These are phyloP conservation scores for Falco punctatus DNA, from an alignment of 2,113 vertebrate genomes.

Conservation along the genomic window DNA sequence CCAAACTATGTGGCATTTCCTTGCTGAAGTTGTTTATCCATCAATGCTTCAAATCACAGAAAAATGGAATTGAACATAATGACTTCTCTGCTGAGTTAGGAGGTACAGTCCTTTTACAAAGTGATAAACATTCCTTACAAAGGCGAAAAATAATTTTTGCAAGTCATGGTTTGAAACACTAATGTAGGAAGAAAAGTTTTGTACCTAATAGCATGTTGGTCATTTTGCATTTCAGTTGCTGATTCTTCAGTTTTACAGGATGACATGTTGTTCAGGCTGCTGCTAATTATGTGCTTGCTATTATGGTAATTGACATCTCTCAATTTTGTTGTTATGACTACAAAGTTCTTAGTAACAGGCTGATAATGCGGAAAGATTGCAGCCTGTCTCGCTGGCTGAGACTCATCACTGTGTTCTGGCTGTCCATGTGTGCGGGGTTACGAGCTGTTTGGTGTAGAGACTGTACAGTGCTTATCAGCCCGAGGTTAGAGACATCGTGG, in stretches of 20 bases:
- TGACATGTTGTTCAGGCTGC: not conserved
- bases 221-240: conserved; percentile 2
- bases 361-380: not conserved
- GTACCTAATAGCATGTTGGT: not conserved
- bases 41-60: not conserved
- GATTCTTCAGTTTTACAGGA: conserved; percentile 10
- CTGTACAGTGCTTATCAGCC: not conserved
- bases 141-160: not conserved
- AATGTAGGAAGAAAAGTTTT: not conserved
- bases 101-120: not conserved
- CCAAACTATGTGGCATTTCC: not conserved
- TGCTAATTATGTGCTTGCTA: conserved; percentile 10
- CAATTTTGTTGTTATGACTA: conserved; percentile 38
- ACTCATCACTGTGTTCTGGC: not conserved
- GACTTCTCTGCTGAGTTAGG: not conserved
- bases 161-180: not conserved
- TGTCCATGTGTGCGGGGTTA: accelerated
- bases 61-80: not conserved
- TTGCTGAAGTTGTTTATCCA: not conserved
- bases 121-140: not conserved
- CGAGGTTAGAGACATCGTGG: accelerated
- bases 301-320: conserved; percentile 39
- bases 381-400: not conserved
- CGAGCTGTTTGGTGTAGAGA: not conserved
- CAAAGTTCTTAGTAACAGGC: not conserved